Evolutionary conservation across 2,113 vertebrate species (phyloP).

Genomic region (Dasyprocta punctata): DNA sequence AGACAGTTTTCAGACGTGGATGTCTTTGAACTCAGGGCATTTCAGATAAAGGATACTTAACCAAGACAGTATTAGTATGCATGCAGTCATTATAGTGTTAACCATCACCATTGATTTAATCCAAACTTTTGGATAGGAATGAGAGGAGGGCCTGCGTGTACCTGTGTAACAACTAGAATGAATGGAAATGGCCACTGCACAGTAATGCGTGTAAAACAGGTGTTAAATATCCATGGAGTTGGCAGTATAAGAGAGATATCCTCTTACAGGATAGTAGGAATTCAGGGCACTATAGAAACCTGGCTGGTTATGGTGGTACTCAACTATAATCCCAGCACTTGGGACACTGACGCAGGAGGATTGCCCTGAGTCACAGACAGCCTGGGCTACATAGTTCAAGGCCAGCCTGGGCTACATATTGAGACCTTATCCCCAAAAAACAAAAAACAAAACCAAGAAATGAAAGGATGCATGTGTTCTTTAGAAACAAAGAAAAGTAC

Average conservation of each 20-base stretch:
- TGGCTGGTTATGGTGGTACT: background rate
- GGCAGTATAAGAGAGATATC: background rate
- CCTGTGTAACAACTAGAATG: background rate
- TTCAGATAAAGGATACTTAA: background rate
- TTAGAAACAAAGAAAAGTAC: constrained; percentile 11
- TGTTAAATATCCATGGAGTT: background rate
- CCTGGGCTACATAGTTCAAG: background rate
- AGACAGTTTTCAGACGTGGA: background rate
- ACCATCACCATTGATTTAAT: constrained; percentile 20
- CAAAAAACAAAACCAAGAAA: background rate
- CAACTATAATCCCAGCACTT: background rate
- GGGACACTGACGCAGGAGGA: background rate
- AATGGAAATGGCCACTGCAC: background rate
- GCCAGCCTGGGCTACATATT: background rate
- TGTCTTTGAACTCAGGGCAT: too few species aligned
- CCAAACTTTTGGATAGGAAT: background rate
- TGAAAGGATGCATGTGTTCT: background rate
- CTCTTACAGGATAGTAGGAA: background rate
- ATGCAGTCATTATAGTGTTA: background rate
- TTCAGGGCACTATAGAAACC: background rate
- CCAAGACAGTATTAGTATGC: background rate
- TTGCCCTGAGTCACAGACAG: background rate
- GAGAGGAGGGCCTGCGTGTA: background rate
- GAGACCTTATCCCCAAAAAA: background rate
- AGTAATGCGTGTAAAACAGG: background rate